phyloP scores from a whole-genome alignment of 2,797 vertebrate species.

The Acanthopagrus latus region DNA sequence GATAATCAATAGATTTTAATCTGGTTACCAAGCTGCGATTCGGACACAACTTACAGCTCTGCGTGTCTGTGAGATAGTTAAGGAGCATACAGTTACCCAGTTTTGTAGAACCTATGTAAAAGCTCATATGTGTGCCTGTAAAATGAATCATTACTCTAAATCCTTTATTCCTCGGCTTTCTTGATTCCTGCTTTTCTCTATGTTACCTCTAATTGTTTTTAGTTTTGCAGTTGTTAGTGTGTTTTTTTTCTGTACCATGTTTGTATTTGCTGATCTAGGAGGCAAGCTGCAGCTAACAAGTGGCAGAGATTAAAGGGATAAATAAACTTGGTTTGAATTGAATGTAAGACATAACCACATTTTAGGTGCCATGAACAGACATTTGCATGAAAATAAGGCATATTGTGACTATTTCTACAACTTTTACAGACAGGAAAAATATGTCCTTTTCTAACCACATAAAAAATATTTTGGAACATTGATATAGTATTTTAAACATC shows the following conservation, averaged over 20 bases:
- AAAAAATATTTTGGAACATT: too few species aligned
- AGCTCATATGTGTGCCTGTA: background rate
- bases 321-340: too few species aligned
- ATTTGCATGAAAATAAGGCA: background rate
- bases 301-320: background rate
- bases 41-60: constrained; percentile 1
- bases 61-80: background rate
- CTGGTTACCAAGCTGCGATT: background rate
- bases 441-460: too few species aligned
- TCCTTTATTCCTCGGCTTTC: background rate
- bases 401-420: background rate
- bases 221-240: background rate
- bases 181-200: background rate
- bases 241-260: background rate
- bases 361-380: too few species aligned
- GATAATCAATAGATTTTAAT: constrained; percentile 75
- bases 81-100: background rate
- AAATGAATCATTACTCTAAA: background rate
- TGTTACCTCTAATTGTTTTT: background rate
- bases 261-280: background rate
- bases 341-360: background rate
- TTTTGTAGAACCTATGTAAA: background rate
- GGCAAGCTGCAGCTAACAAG: too few species aligned
- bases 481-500: background rate
- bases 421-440: background rate